These are phyloP conservation scores for Yponomeuta plumbellus DNA, from an alignment of 2,888 invertebrate genomes.

Conservation along the genomic window DNA sequence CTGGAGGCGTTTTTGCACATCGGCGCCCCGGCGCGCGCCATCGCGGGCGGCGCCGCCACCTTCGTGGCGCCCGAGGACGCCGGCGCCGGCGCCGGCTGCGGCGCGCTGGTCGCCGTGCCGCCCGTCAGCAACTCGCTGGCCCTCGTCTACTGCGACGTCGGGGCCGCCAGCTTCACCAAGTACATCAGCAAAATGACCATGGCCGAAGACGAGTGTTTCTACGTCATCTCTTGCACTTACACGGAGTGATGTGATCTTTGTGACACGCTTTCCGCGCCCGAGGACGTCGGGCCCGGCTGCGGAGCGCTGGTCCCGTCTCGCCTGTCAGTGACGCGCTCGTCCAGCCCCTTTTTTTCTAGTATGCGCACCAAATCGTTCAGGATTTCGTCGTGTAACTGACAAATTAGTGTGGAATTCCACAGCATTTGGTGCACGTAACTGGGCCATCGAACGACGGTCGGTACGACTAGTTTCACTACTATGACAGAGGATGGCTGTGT, in stretches of 20 bases:
- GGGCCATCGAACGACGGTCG: too few species aligned
- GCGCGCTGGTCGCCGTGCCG: slow-evolving; percentile 77
- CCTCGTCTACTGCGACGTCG: slow-evolving; percentile 78
- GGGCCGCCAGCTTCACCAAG: slow-evolving; percentile 65
- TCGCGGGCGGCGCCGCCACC: slow-evolving; percentile 23
- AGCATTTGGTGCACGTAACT: too few species aligned
- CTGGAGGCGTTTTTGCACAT: slow-evolving; percentile 52
- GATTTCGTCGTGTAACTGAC: too few species aligned
- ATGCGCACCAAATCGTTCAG: too few species aligned
- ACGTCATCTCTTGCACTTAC: slow-evolving; percentile 55
- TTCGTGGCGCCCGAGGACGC: slow-evolving; percentile 34
- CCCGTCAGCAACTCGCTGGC: slow-evolving; percentile 81
- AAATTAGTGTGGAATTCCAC: too few species aligned
- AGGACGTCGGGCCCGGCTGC: too few species aligned
- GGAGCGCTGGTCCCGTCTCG: too few species aligned
- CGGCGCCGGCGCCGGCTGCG: slow-evolving; percentile 31
- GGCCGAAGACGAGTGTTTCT: slow-evolving; percentile 40
- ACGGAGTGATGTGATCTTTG: slow-evolving; percentile 40
- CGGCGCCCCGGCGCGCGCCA: slow-evolving; percentile 38
- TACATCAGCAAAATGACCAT: slow-evolving; percentile 53
- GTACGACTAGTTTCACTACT: too few species aligned
- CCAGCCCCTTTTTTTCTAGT: too few species aligned
- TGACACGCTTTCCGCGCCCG: neutral
- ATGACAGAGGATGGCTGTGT: slow-evolving; percentile 36
- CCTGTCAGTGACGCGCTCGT: too few species aligned